Evolutionary conservation across 2,113 vertebrate genomes (phyloP).

Genomic region (Anas platyrhynchos): DNA sequence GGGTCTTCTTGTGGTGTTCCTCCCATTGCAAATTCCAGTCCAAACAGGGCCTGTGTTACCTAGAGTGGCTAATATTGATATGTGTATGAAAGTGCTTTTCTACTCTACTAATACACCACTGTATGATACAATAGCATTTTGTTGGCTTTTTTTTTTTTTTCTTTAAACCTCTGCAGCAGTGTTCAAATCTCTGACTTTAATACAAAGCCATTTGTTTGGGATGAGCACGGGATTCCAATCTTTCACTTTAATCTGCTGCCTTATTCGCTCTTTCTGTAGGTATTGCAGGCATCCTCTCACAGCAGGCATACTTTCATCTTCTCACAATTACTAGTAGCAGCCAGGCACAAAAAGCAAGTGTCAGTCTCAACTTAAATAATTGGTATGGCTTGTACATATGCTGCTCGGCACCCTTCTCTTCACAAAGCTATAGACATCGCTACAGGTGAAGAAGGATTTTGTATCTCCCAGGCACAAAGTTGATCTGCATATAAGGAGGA

Average conservation of each 20-base stretch:
- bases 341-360: not conserved
- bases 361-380: not conserved
- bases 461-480: not conserved
- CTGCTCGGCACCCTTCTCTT: not conserved
- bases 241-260: not conserved
- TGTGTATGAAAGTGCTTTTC: not conserved
- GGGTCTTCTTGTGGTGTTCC: not conserved
- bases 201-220: not conserved
- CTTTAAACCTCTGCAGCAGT: not conserved
- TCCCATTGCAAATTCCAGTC: not conserved
- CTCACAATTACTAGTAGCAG: not conserved
- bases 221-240: not conserved
- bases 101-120: rapidly evolving
- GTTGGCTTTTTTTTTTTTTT: rapidly evolving
- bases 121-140: not conserved
- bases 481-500: not conserved
- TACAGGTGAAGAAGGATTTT: not conserved
- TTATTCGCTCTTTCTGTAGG: not conserved
- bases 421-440: not conserved
- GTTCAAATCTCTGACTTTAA: not conserved
- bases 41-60: not conserved
- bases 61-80: not conserved
- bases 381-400: not conserved
- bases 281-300: not conserved
- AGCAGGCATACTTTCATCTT: not conserved